These are phyloP conservation scores for Cynopterus brachyotis DNA, from an alignment of 2,113 vertebrate genomes.

Conservation along the genomic window DNA sequence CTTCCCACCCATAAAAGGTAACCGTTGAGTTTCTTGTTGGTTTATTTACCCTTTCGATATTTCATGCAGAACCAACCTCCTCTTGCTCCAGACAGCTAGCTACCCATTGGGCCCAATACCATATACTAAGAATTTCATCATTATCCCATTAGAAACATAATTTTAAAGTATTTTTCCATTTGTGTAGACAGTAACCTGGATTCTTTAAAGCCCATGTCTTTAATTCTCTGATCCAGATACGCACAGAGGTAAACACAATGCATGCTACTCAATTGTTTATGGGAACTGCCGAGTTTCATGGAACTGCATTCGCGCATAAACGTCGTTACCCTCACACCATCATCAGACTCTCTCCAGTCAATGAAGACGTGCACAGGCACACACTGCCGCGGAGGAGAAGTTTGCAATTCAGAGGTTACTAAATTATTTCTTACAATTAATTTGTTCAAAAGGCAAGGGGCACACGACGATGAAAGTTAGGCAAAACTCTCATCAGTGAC, in stretches of 20 bases:
- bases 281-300: not conserved
- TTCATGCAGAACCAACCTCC: not conserved
- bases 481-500: not conserved
- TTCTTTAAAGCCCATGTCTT: not conserved
- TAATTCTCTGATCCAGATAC: conserved; percentile 8
- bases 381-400: not conserved
- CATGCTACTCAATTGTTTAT: not conserved
- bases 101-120: not conserved
- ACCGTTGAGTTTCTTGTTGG: not conserved
- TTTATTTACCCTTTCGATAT: not conserved
- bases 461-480: not conserved
- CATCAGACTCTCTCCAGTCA: not conserved
- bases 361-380: not conserved
- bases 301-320: not conserved
- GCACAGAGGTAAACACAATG: not conserved
- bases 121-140: not conserved
- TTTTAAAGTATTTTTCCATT: not conserved
- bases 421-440: conserved; percentile 7
- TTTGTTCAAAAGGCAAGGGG: conserved; percentile 27
- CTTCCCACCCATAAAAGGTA: not conserved
- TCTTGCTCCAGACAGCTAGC: not conserved
- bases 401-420: not conserved
- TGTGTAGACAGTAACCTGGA: not conserved
- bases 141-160: not conserved
- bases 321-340: not conserved